Evolutionary conservation across 2,797 vertebrate species (phyloP).

Genomic region (Lateolabrax maculatus): DNA sequence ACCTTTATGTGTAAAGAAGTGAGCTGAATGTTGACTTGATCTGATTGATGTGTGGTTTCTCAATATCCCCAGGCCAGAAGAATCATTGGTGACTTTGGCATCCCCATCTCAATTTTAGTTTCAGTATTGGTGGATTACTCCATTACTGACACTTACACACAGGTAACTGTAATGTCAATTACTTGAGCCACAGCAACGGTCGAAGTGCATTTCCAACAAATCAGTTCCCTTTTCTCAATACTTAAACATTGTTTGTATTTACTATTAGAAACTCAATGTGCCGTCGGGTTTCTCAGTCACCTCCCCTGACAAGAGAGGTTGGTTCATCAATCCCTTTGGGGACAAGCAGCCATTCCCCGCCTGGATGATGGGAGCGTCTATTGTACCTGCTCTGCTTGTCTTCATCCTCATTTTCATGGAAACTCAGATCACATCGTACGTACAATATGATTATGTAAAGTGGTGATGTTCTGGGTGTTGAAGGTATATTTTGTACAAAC

Average conservation of each 20-base stretch:
- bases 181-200: neutral
- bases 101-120: conserved; percentile 95
- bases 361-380: conserved; percentile 98
- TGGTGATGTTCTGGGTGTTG: neutral
- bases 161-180: conserved; percentile 80
- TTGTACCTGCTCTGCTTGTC: conserved; percentile 94
- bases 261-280: conserved; percentile 92
- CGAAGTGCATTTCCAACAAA: neutral
- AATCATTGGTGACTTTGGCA: conserved; percentile 97
- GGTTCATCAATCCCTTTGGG: conserved; percentile 97
- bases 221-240: neutral
- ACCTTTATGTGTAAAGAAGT: no score
- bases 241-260: neutral
- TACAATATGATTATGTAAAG: conserved; percentile 18
- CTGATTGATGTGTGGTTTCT: conserved; percentile 21
- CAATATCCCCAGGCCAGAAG: conserved; percentile 88
- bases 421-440: conserved; percentile 98
- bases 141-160: conserved; percentile 95
- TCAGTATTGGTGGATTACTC: conserved; percentile 93
- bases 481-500: neutral
- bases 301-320: conserved; percentile 93
- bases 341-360: conserved; percentile 92
- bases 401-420: conserved; percentile 99
- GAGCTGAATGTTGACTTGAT: neutral
- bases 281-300: conserved; percentile 96